phyloP scores from a whole-genome alignment of 2,888 invertebrate genomes.

The Temnothorax ravouxi region DNA sequence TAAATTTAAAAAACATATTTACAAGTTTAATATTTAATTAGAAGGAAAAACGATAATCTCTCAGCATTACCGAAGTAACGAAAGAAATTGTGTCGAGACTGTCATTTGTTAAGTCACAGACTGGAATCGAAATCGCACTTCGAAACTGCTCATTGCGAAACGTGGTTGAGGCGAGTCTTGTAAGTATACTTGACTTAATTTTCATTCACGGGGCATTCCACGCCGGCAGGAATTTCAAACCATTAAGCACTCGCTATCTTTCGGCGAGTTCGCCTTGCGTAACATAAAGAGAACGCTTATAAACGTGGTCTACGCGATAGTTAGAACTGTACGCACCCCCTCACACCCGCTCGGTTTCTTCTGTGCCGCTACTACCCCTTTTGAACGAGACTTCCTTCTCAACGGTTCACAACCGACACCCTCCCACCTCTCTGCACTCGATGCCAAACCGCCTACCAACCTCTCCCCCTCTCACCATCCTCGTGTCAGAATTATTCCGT shows the following conservation, averaged over 20 bases:
- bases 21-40: not conserved
- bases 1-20: not conserved
- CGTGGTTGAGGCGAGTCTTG: conserved; percentile 45
- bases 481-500: conserved; percentile 85
- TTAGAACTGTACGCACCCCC: conserved; percentile 64
- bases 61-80: not conserved
- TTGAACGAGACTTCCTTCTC: conserved; percentile 70
- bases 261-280: conserved; percentile 79
- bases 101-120: conserved; percentile 26
- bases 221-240: conserved; percentile 84
- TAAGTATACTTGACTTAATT: conserved; percentile 83
- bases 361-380: conserved; percentile 53
- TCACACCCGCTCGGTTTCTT: conserved; percentile 40
- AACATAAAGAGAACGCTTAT: conserved; percentile 73
- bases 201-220: conserved; percentile 84
- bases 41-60: not conserved
- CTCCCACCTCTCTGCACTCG: conserved; percentile 36
- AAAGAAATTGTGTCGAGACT: not conserved
- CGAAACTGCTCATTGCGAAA: conserved; percentile 37
- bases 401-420: conserved; percentile 60
- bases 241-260: conserved; percentile 85
- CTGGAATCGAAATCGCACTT: conserved; percentile 53
- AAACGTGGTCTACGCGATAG: conserved; percentile 72
- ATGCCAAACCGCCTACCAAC: conserved; percentile 46
- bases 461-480: conserved; percentile 42